Evolutionary conservation across 2,888 invertebrate species (phyloP).

Genomic region (Diaphora mendica): DNA sequence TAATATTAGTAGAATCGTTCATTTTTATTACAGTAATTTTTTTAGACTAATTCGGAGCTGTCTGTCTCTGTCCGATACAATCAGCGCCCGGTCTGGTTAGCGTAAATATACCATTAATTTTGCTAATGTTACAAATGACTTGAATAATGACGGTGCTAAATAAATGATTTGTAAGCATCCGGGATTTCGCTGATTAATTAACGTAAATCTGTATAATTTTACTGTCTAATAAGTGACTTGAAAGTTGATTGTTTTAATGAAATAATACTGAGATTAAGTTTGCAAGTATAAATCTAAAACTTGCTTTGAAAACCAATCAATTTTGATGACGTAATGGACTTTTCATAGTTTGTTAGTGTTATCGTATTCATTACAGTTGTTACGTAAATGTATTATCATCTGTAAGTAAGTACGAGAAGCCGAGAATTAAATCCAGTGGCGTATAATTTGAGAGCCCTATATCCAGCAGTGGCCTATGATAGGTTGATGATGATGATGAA

Average conservation of each 20-base stretch:
- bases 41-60: slow-evolving; percentile 21
- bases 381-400: background rate
- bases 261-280: background rate
- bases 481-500: too few species aligned
- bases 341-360: background rate
- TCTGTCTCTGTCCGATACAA: slow-evolving; percentile 41
- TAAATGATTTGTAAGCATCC: slow-evolving; percentile 27
- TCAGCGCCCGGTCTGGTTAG: slow-evolving; percentile 41
- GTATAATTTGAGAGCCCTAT: too few species aligned
- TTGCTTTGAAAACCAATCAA: background rate
- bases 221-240: background rate
- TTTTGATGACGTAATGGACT: background rate
- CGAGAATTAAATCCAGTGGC: too few species aligned
- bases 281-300: background rate
- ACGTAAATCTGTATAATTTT: slow-evolving; percentile 2
- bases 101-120: slow-evolving; percentile 54
- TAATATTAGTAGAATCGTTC: too few species aligned
- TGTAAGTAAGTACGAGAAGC: too few species aligned
- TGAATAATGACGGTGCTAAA: slow-evolving; percentile 33
- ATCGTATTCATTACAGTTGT: background rate
- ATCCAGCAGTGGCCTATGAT: too few species aligned
- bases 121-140: slow-evolving; percentile 37
- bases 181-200: slow-evolving; percentile 12
- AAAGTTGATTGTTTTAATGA: background rate
- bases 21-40: slow-evolving; percentile 43